These are phyloP conservation scores for Platycheirus albimanus DNA, from an alignment of 2,888 invertebrate species.

Conservation along the genomic window DNA sequence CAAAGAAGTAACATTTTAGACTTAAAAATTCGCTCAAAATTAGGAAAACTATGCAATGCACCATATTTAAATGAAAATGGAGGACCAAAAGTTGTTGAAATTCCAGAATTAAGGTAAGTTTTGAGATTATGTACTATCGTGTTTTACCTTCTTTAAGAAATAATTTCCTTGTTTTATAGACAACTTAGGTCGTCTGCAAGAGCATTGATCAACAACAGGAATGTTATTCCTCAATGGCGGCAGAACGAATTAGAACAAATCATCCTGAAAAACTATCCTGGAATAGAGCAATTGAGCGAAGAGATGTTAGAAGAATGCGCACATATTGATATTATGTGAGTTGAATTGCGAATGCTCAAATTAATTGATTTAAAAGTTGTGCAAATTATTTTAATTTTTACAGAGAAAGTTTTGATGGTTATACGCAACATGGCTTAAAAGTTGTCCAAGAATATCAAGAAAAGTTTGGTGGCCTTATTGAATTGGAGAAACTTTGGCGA, in stretches of 20 bases:
- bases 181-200: conserved; percentile 85
- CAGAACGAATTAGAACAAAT: conserved; percentile 83
- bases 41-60: conserved; percentile 86
- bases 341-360: conserved; percentile 74
- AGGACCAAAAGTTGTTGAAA: conserved; percentile 80
- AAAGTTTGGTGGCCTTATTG: conserved; percentile 85
- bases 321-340: conserved; percentile 83
- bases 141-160: neutral
- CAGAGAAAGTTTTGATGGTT: conserved; percentile 83
- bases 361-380: neutral
- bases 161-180: conserved; percentile 80
- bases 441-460: conserved; percentile 85
- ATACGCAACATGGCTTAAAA: conserved; percentile 84
- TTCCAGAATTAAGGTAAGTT: conserved; percentile 79
- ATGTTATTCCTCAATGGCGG: conserved; percentile 84
- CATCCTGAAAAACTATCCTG: conserved; percentile 84
- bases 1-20: conserved; percentile 87
- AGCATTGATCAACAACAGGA: conserved; percentile 83
- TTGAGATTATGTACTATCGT: neutral
- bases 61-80: conserved; percentile 83
- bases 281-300: conserved; percentile 82
- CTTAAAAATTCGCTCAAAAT: conserved; percentile 84
- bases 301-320: conserved; percentile 84
- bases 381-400: neutral
- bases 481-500: conserved; percentile 89